Percentiles rank a stretch among this genome's conserved stretches.
Evolutionary conservation across 2,888 invertebrate genomes (phyloP).

Genomic region (Campopleginae sp.): DNA sequence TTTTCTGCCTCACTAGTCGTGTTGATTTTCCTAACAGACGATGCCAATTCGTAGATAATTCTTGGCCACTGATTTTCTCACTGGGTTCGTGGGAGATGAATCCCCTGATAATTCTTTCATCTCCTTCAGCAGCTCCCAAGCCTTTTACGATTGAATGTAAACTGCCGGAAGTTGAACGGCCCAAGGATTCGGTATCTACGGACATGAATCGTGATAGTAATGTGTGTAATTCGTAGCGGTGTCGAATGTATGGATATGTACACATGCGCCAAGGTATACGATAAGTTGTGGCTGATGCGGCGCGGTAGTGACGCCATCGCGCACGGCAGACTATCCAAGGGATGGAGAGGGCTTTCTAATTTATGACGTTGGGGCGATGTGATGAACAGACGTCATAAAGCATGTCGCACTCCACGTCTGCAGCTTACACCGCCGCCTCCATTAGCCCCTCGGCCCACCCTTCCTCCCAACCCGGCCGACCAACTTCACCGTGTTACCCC

Average conservation of each 20-base stretch:
- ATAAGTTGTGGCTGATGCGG: conserved; percentile 64
- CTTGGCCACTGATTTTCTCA: neutral
- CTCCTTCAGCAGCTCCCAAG: neutral
- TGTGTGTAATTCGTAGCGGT: conserved; percentile 7
- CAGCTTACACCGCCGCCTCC: conserved; percentile 77
- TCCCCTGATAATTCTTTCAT: neutral
- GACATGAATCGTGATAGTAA: neutral
- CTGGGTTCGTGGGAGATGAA: neutral
- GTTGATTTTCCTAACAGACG: conserved; percentile 66
- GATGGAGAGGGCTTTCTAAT: conserved; percentile 83
- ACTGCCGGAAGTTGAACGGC: neutral
- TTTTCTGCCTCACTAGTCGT: neutral
- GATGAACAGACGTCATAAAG: conserved; percentile 85
- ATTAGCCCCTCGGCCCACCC: conserved; percentile 68
- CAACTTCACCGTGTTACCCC: conserved; percentile 55
- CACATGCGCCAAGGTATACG: conserved; percentile 53
- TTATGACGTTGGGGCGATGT: conserved; percentile 84
- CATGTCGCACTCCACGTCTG: conserved; percentile 83
- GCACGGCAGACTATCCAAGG: conserved; percentile 81
- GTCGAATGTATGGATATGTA: neutral
- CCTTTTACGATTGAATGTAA: neutral
- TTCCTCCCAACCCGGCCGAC: conserved; percentile 50
- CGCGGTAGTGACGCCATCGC: conserved; percentile 70
- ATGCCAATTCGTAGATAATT: neutral
- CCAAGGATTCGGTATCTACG: neutral